A percentile compares a stretch with the other conserved stretches of the same genome.
Evolutionary conservation across 2,797 vertebrate species (phyloP).

Genomic region (Phyllotis vaccarum): DNA sequence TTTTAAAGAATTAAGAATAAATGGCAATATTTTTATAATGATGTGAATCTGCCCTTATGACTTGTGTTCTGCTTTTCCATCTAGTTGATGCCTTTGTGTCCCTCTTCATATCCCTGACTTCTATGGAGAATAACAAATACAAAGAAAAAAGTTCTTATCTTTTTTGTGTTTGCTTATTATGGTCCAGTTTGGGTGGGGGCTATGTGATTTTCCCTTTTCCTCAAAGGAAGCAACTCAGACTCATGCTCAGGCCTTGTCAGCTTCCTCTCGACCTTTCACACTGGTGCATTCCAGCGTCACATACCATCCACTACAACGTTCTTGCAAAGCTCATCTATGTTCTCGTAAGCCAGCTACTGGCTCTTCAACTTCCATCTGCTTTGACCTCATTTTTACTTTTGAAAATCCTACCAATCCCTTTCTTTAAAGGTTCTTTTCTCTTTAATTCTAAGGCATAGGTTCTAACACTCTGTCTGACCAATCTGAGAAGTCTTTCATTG

Average conservation of each 20-base stretch:
- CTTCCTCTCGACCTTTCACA: not conserved
- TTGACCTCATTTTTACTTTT: not conserved
- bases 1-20: not conserved
- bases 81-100: not conserved
- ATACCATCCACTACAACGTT: not conserved
- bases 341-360: not conserved
- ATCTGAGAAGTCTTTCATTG: not conserved
- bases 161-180: not conserved
- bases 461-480: not conserved
- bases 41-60: not conserved
- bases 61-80: not conserved
- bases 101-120: not conserved
- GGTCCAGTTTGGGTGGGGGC: not conserved
- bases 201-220: not conserved
- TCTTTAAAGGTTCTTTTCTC: constrained; percentile 19
- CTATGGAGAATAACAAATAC: not conserved
- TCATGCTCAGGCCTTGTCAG: not conserved
- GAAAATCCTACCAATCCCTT: not conserved
- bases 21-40: not conserved
- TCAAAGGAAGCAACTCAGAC: not conserved
- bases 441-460: not conserved
- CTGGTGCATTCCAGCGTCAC: not conserved
- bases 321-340: not conserved
- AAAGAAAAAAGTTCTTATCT: not conserved
- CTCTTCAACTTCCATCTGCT: not conserved